Conservation (phyloP, 1,140 invertebrate species). For the Hormaphis cornu region DNA sequence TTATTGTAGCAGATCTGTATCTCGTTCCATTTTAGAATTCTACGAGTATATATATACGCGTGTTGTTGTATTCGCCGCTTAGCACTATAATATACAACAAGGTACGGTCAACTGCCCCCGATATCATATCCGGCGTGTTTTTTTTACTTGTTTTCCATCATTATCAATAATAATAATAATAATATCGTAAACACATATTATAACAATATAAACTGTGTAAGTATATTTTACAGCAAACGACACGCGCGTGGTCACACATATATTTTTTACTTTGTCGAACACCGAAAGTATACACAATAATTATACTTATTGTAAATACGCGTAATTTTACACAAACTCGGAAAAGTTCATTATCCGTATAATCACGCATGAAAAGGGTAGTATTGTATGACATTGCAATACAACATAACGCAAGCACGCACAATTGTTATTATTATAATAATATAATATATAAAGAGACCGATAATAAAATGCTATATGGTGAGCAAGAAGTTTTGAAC, state of each 20-base stretch:
- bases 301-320: too few species aligned
- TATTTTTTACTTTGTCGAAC: too few species aligned
- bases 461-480: too few species aligned
- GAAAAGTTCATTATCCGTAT: not conserved
- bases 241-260: not conserved
- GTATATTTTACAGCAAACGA: too few species aligned
- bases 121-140: not conserved
- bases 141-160: not conserved
- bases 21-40: not conserved
- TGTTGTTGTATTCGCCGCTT: too few species aligned
- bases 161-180: not conserved
- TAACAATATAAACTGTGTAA: too few species aligned
- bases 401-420: not conserved
- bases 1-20: not conserved
- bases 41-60: too few species aligned
- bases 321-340: too few species aligned
- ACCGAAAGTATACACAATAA: too few species aligned
- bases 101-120: not conserved
- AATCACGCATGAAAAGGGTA: not conserved
- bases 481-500: too few species aligned
- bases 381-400: not conserved
- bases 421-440: not conserved
- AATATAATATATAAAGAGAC: not conserved
- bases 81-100: not conserved
- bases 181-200: too few species aligned